Evolutionary conservation across 2,113 vertebrate genomes (phyloP).

Genomic region (Nothoprocta pentlandii): DNA sequence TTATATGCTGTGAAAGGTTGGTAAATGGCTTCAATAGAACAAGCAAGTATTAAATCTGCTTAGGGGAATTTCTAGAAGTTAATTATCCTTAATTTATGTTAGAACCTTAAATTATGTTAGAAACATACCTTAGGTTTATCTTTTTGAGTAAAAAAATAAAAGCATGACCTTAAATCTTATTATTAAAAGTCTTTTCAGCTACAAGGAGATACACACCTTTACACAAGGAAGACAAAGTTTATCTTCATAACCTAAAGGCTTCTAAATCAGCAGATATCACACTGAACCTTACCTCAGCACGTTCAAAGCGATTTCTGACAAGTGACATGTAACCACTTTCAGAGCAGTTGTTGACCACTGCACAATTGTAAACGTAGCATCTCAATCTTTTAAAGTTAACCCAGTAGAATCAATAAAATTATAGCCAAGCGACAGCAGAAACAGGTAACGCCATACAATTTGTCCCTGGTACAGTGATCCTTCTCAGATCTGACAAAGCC

Average conservation of each 20-base stretch:
- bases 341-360: background rate
- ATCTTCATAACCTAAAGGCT: background rate
- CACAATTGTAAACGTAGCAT: background rate
- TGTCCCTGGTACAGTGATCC: background rate
- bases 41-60: background rate
- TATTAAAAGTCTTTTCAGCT: background rate
- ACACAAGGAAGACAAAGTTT: background rate
- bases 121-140: background rate
- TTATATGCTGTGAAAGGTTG: background rate
- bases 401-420: background rate
- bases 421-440: background rate
- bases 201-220: background rate
- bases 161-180: background rate
- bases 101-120: background rate
- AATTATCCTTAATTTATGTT: background rate
- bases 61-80: background rate
- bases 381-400: background rate
- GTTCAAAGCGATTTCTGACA: background rate
- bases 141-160: background rate
- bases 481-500: background rate
- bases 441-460: background rate
- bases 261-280: background rate
- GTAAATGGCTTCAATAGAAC: background rate
- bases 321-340: background rate
- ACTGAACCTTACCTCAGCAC: conserved; percentile 7